Evolutionary conservation across 1,140 invertebrate genomes (phyloP).

Genomic region (Drosophila melanogaster): DNA sequence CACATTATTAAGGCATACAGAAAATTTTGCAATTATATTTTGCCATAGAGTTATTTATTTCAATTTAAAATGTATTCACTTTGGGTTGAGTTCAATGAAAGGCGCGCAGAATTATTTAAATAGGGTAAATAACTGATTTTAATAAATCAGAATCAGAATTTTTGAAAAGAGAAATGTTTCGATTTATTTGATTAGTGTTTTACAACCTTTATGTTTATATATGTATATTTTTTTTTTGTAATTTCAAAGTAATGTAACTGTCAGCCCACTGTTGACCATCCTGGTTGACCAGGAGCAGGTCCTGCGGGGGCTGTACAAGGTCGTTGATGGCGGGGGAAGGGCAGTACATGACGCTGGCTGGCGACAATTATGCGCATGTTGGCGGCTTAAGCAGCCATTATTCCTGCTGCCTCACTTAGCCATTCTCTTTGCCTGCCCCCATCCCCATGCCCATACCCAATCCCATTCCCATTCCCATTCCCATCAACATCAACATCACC

Average conservation of each 20-base stretch:
- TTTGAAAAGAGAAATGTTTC: no score
- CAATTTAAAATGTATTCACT: conserved; percentile 7
- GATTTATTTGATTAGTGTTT: neutral
- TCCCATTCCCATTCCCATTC: neutral
- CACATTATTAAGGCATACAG: conserved; percentile 15
- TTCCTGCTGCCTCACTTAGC: conserved; percentile 53
- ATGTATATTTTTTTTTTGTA: neutral
- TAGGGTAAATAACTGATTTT: neutral
- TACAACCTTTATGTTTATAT: no score
- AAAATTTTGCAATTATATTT: conserved; percentile 10
- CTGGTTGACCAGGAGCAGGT: conserved; percentile 12
- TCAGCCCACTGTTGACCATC: conserved; percentile 19
- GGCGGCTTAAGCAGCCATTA: conserved; percentile 81
- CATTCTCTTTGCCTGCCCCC: conserved; percentile 8
- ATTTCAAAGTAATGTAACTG: neutral
- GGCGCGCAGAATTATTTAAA: neutral
- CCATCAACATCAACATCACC: no score
- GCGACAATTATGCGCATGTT: conserved; percentile 81
- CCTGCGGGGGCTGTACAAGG: neutral
- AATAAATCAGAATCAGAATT: no score
- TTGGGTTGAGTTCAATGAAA: neutral
- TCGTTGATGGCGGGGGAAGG: neutral
- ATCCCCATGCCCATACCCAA: neutral
- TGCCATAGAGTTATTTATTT: conserved; percentile 1
- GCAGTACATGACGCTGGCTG: conserved; percentile 43